phyloP scores from a whole-genome alignment of 2,888 invertebrate genomes.

The Athrips mouffetella region DNA sequence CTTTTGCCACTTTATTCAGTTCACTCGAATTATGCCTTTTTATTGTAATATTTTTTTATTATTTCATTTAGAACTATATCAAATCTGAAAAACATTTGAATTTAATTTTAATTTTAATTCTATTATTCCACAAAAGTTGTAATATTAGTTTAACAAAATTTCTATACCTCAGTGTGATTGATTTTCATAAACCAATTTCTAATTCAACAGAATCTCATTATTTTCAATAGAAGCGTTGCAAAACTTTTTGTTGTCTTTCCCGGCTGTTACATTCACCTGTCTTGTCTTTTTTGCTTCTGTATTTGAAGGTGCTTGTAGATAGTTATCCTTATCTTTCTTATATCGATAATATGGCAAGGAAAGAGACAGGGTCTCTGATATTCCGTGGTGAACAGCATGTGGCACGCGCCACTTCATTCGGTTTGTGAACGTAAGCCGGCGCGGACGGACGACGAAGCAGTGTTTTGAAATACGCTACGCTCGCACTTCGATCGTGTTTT shows the following conservation, averaged over 20 bases:
- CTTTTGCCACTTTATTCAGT: no score
- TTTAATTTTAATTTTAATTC: no score
- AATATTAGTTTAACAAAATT: no score
- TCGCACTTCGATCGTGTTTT: slow-evolving; percentile 62
- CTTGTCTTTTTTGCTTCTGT: slow-evolving; percentile 46
- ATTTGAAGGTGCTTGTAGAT: slow-evolving; percentile 40
- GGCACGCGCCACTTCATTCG: slow-evolving; percentile 75
- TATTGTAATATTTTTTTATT: no score
- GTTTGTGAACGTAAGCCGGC: slow-evolving; percentile 56
- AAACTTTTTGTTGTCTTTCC: slow-evolving; percentile 66
- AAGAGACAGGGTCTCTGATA: slow-evolving; percentile 56
- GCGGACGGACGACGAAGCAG: slow-evolving; percentile 58
- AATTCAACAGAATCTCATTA: slow-evolving; percentile 13
- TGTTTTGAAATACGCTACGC: slow-evolving; percentile 36
- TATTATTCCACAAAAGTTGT: no score
- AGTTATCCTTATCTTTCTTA: slow-evolving; percentile 57
- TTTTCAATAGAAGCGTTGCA: slow-evolving; percentile 56
- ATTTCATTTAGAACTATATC: no score
- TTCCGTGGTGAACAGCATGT: slow-evolving; percentile 55
- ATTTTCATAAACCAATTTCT: slow-evolving; percentile 4
- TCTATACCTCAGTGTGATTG: no score
- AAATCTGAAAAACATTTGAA: no score
- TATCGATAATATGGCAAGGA: slow-evolving; percentile 42
- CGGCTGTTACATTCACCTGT: slow-evolving; percentile 69
- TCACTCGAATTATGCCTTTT: no score